A percentile compares a stretch with the other conserved stretches of the same genome.
These are phyloP conservation scores for Aphidius gifuensis DNA, from an alignment of 1,140 invertebrate species.

Conservation along the genomic window DNA sequence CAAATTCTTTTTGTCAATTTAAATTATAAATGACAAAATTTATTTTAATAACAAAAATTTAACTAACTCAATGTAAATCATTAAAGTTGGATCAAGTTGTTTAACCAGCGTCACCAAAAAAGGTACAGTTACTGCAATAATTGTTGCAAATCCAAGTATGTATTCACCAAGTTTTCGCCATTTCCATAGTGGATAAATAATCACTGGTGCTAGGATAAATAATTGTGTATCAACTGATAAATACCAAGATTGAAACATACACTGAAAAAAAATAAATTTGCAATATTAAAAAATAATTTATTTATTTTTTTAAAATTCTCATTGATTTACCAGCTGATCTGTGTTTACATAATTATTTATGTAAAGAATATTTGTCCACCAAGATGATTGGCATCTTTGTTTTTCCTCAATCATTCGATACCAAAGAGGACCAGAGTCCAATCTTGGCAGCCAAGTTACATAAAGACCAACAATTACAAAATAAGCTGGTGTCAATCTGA, in stretches of 20 bases:
- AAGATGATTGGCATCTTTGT: conserved; percentile 66
- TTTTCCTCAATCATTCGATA: conserved; percentile 60
- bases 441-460: conserved; percentile 64
- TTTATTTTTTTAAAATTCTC: background rate
- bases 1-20: conserved; percentile 1
- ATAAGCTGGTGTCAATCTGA: conserved; percentile 69
- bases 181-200: conserved; percentile 69
- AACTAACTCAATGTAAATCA: conserved; percentile 64
- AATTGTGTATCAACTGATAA: conserved; percentile 84
- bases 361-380: conserved; percentile 84
- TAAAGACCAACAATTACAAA: conserved; percentile 66
- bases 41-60: background rate
- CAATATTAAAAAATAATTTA: background rate
- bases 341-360: conserved; percentile 79
- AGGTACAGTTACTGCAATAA: conserved; percentile 61
- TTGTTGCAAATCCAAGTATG: conserved; percentile 55
- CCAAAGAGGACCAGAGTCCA: conserved; percentile 69
- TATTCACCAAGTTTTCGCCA: conserved; percentile 62
- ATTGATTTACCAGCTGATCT: conserved; percentile 60
- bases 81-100: conserved; percentile 63
- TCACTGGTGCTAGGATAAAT: conserved; percentile 73
- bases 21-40: background rate
- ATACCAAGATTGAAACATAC: conserved; percentile 90
- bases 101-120: conserved; percentile 61
- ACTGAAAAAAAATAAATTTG: conserved; percentile 57